Conservation (phyloP, 2,888 invertebrate genomes). For the Scaptomyza parva region DNA sequence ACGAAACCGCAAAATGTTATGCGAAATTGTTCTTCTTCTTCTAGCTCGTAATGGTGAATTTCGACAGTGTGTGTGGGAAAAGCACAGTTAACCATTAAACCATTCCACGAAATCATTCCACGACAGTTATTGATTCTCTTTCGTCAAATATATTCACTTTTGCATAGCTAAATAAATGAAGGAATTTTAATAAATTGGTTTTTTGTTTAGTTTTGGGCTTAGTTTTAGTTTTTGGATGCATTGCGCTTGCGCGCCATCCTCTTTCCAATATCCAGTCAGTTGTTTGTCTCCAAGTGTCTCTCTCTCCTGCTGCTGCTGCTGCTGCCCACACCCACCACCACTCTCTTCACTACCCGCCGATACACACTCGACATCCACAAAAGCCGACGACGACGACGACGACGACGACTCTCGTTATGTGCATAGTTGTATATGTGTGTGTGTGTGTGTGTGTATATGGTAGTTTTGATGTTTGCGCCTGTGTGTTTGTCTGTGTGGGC, state of each 20-base stretch:
- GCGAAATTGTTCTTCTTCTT: too few species aligned
- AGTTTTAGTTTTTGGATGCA: conserved; percentile 12
- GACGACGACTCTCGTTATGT: conserved; percentile 15
- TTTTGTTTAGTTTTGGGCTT: background rate
- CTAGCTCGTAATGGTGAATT: too few species aligned
- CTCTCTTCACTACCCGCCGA: background rate
- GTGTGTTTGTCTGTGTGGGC: conserved; percentile 57
- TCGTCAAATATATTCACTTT: too few species aligned
- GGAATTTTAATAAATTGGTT: background rate
- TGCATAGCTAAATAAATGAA: too few species aligned
- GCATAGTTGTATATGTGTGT: background rate
- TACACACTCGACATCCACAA: background rate
- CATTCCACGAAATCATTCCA: too few species aligned
- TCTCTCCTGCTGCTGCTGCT: too few species aligned
- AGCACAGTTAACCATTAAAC: too few species aligned
- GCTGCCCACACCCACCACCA: background rate
- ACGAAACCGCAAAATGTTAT: too few species aligned
- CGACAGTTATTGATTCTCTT: too few species aligned
- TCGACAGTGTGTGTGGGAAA: too few species aligned
- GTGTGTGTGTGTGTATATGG: background rate
- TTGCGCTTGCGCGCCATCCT: conserved; percentile 54
- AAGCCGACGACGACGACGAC: too few species aligned
- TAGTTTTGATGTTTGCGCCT: conserved; percentile 21
- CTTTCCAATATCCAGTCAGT: conserved; percentile 6
- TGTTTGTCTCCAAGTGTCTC: conserved; percentile 39